Conservation (phyloP, 1,140 invertebrate species). For the Antheraea mylitta region DNA sequence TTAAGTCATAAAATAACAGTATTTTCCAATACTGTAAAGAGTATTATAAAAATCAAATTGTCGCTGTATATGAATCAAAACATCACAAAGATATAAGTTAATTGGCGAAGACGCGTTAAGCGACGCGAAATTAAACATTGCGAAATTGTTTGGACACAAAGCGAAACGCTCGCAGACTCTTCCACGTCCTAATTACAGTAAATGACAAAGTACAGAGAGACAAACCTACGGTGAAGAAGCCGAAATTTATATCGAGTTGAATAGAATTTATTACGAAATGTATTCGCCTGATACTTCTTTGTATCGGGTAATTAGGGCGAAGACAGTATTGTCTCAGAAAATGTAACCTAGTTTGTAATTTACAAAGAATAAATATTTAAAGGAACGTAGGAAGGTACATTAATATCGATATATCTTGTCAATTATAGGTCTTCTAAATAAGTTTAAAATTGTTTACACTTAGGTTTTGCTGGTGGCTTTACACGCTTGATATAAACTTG, state of each 20-base stretch:
- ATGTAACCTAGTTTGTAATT: not conserved
- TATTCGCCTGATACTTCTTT: constrained; percentile 11
- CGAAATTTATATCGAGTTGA: constrained; percentile 27
- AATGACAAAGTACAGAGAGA: constrained; percentile 50
- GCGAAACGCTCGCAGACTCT: constrained; percentile 46
- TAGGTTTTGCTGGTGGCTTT: too few relatives aligned
- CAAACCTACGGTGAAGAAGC: constrained; percentile 27
- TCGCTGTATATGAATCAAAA: constrained; percentile 1
- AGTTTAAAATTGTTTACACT: too few relatives aligned
- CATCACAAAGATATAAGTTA: constrained; percentile 26
- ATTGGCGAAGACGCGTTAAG: constrained; percentile 45
- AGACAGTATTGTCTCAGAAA: constrained; percentile 10
- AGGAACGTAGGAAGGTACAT: too few relatives aligned
- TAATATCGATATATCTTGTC: too few relatives aligned
- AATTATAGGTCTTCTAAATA: too few relatives aligned
- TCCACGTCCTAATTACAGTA: constrained; percentile 51
- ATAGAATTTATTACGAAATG: constrained; percentile 18
- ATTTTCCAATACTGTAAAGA: too few relatives aligned
- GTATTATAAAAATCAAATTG: too few relatives aligned
- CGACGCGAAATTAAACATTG: constrained; percentile 59
- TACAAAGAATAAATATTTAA: too few relatives aligned
- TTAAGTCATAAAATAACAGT: too few relatives aligned
- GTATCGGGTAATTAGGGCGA: constrained; percentile 10
- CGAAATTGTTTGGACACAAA: constrained; percentile 58
- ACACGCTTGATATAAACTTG: too few relatives aligned